Base-by-base conservation (phyloP, 2,888 invertebrate genomes). In the Lasioglossum pauxillum region DNA sequence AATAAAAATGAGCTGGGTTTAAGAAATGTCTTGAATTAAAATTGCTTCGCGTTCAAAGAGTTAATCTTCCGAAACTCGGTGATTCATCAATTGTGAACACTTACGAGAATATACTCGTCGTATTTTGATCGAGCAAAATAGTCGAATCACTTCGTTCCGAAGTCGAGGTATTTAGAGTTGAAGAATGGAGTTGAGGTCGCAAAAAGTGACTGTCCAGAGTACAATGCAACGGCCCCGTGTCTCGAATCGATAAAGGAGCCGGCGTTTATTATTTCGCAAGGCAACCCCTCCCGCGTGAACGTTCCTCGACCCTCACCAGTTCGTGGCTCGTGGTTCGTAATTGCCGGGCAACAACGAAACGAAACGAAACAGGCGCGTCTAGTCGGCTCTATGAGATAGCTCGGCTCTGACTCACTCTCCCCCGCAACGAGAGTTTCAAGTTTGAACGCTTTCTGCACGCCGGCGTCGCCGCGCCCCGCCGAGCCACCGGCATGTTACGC, bases 201-300 rank as follows among this genome's bases (percentile, higher is more conserved):
- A 53, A 53, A n/a, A n/a, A 53, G 53, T 53, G 53, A 53, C 53
- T 53, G 53, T 53, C 53, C 53, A n/a, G 53, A 53, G 53, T n/a
- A 53, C 53, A 53, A 53, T 53, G 53, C 38, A 35, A 79, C 84
- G 78, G 73, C 87, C 86, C 87, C 88, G 86, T 86, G 90, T 78
- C 67, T 49, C 72, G 85, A 80, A 88, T 90, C 91, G 89, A 89
- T 91, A 89, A 89, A 88, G 88, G 75, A 90, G 84, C 76, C 64
- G 80, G 79, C 85, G 87, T 88, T 88, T 88, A 73, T 90, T 87
- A 90, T 90, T 90, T 88, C 90, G 82, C 87, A 87, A 88, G 67
- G 83, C 83, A 80, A 85, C 81, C 87, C 84, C 84, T 88, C 80
- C 84, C 82, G 80, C 82, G 80, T 73, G 83, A 79, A 85, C 76